These are phyloP conservation scores for Galeopterus variegatus DNA, from an alignment of 2,113 vertebrate genomes.

Conservation along the genomic window DNA sequence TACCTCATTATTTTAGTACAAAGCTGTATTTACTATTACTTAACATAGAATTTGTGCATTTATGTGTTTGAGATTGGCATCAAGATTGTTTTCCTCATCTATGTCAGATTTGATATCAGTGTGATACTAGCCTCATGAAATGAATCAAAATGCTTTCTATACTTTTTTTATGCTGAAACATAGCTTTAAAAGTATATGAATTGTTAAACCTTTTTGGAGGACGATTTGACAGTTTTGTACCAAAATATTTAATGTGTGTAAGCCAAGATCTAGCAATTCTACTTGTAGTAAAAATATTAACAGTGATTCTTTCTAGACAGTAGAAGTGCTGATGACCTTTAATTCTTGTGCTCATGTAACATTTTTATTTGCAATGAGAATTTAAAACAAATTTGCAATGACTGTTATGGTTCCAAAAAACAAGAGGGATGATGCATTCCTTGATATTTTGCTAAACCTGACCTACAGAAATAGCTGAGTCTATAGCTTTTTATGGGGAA, in stretches of 20 bases:
- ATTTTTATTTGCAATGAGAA: not conserved
- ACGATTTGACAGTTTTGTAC: slow-evolving; percentile 23
- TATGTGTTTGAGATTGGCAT: not conserved
- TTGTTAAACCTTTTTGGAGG: slow-evolving; percentile 20
- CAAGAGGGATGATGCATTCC: not conserved
- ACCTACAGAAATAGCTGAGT: not conserved
- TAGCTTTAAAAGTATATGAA: slow-evolving; percentile 32
- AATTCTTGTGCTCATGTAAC: slow-evolving; percentile 2
- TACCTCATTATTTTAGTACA: not conserved
- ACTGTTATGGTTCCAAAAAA: slow-evolving; percentile 16
- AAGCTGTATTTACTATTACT: not conserved
- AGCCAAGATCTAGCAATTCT: not conserved
- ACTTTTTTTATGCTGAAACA: not conserved
- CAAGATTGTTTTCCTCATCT: not conserved
- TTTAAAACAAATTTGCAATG: slow-evolving; percentile 57
- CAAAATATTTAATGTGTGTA: slow-evolving; percentile 48
- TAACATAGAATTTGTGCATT: slow-evolving; percentile 10
- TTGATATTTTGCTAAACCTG: slow-evolving; percentile 19
- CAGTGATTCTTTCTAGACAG: slow-evolving; percentile 11
- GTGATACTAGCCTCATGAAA: not conserved
- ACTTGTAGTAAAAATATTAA: slow-evolving; percentile 10
- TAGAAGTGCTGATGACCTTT: not conserved
- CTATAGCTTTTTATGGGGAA: not conserved
- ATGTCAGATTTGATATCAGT: not conserved
- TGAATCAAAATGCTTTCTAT: not conserved